phyloP scores from a whole-genome alignment of 30 jellyfish, hydroid and myxozoan genomes.

The Aurelia aurita region DNA sequence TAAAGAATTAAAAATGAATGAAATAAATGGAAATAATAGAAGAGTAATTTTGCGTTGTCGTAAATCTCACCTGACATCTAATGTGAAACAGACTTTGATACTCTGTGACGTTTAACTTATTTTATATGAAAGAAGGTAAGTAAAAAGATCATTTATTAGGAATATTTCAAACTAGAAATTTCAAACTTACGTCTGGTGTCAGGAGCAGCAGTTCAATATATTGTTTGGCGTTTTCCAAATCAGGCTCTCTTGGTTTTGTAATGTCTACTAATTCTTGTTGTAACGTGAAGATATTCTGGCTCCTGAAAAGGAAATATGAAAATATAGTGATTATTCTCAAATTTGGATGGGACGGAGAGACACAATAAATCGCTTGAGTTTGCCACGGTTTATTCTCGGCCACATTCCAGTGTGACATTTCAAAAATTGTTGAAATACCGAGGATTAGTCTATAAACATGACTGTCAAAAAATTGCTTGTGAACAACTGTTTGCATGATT shows the following conservation, averaged over 20 bases:
- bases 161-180: not conserved
- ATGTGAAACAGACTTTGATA: not conserved
- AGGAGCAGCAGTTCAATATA: conserved; percentile 89
- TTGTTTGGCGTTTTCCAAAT: conserved; percentile 94
- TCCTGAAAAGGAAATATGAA: conserved; percentile 41
- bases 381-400: too few relatives aligned
- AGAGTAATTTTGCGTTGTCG: not conserved
- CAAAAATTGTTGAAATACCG: too few relatives aligned
- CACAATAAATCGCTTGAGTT: too few relatives aligned
- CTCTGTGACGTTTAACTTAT: not conserved
- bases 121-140: not conserved
- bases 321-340: too few relatives aligned
- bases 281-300: conserved; percentile 92
- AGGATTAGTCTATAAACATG: too few relatives aligned
- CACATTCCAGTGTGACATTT: too few relatives aligned
- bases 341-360: too few relatives aligned
- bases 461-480: too few relatives aligned
- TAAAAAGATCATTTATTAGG: not conserved
- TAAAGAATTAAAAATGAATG: too few relatives aligned
- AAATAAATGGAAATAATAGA: too few relatives aligned
- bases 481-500: too few relatives aligned
- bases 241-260: conserved; percentile 91
- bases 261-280: conserved; percentile 96
- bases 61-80: not conserved
- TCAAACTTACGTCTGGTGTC: conserved; percentile 88